Evolutionary conservation across 2,797 vertebrate genomes (phyloP), one percentile per base, ranked within the genome.

Genomic region (Squalus acanthias): DNA sequence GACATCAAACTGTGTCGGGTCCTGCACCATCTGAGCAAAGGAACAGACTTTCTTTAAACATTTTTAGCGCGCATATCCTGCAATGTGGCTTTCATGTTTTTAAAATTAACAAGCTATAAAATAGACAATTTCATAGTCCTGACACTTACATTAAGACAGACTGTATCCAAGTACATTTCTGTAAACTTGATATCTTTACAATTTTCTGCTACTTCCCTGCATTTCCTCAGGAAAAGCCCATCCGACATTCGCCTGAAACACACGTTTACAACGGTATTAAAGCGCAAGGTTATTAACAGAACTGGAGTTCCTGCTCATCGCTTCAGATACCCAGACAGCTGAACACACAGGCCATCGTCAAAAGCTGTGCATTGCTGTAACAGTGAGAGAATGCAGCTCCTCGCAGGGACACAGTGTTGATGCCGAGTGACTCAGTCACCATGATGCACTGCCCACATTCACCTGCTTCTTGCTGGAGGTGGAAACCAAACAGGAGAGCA

Each of bases 81-180:
- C n/a, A 67, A 7, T 53, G 33, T 87, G 96, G 7, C 17, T 67
- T 50, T 46, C 70, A 96, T 91, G 72, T 92, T 63, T 50, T 22
- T 8, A 96, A 96, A 82, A 33, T 9, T 26, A 8, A 60, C 65
- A 89, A 92, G n/a, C 96, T 50, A 10, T 33, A 69, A 92, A 94
- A 89, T 29, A 29, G 57, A 24, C 67, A 57, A 72, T 76, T 57
- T 95, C 72, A 53, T 20, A 29, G 29, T 60, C 22, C 50, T 57
- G 17, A 74, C 17, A 98, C 98, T 98, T 98, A 99, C 99, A 97
- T 99, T 99, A 96, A 99, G 98, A 97, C 99, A 99, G 65, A 99
- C 99, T 24, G 99, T 99, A 97, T 99, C 99, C 97, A 99, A 98
- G 97, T 99, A 99, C 99, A 99, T 99, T 98, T 99, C 99, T 94